phyloP scores from a whole-genome alignment of 2,888 invertebrate species.

The Aphrophora alni region DNA sequence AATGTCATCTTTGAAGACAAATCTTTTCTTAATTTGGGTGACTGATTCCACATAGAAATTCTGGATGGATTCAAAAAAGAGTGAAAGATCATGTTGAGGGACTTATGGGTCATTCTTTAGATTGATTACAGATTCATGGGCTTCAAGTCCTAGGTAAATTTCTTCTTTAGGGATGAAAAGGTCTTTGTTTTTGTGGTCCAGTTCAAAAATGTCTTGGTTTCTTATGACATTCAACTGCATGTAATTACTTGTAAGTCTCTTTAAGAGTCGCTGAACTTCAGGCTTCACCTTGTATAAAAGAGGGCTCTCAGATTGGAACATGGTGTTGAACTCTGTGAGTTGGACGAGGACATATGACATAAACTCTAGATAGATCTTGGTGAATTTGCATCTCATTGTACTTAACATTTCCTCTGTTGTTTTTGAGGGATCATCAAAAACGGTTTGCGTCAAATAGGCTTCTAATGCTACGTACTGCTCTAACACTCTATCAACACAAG shows the following conservation, averaged over 20 bases:
- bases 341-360: slow-evolving; percentile 17
- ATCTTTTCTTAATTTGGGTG: slow-evolving; percentile 27
- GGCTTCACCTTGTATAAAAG: slow-evolving; percentile 13
- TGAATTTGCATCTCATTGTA: slow-evolving; percentile 18
- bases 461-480: slow-evolving; percentile 22
- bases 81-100: neutral
- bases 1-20: slow-evolving; percentile 30
- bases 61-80: slow-evolving; percentile 21
- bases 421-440: slow-evolving; percentile 25
- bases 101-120: slow-evolving; percentile 25
- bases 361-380: slow-evolving; percentile 15
- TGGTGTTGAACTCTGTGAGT: neutral
- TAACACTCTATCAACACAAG: slow-evolving; percentile 16
- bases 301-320: slow-evolving; percentile 12
- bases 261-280: neutral
- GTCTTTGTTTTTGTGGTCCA: slow-evolving; percentile 23
- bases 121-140: slow-evolving; percentile 14
- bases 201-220: slow-evolving; percentile 12
- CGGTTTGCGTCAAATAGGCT: slow-evolving; percentile 15
- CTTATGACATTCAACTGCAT: neutral
- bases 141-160: slow-evolving; percentile 18
- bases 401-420: slow-evolving; percentile 17
- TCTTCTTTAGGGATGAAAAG: slow-evolving; percentile 9
- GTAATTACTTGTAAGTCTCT: slow-evolving; percentile 11
- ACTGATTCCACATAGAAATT: slow-evolving; percentile 23